Evolutionary conservation across 2,888 invertebrate species (phyloP).

Genomic region (Trichacis sp.): DNA sequence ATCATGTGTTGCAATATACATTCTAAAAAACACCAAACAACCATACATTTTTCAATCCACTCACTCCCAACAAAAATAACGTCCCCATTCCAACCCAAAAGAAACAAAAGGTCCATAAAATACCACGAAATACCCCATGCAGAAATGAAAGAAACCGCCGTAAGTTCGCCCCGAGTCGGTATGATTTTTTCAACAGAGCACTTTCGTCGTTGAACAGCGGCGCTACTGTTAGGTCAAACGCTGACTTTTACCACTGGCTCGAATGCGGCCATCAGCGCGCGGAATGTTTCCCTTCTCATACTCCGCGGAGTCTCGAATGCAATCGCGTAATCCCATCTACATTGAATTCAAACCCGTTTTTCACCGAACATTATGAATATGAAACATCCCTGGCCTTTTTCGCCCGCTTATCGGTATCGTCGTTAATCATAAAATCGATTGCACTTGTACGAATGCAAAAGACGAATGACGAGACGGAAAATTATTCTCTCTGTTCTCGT

Average conservation of each 20-base stretch:
- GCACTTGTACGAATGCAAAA: not conserved
- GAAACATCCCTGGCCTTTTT: not conserved
- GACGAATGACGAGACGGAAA: not conserved
- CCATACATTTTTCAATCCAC: no score
- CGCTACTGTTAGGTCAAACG: constrained; percentile 31
- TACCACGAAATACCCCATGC: no score
- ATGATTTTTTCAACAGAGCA: constrained; percentile 13
- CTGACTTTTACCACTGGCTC: constrained; percentile 27
- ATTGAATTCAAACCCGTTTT: constrained; percentile 5
- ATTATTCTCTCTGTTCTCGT: not conserved
- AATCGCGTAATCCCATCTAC: constrained; percentile 3
- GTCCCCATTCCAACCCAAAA: no score
- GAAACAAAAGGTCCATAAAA: no score
- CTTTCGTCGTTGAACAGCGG: constrained; percentile 15
- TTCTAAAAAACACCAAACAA: no score
- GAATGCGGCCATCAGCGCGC: constrained; percentile 9
- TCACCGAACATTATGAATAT: constrained; percentile 6
- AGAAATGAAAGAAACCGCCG: no score
- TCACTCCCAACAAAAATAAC: no score
- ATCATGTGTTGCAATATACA: no score
- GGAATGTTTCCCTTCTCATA: constrained; percentile 7
- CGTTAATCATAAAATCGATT: constrained; percentile 4
- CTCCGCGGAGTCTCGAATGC: constrained; percentile 4
- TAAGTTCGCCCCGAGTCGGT: constrained; percentile 11
- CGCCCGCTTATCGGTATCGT: not conserved